A percentile compares a stretch with the other conserved stretches of the same genome.
Evolutionary conservation across 2,888 invertebrate genomes (phyloP).

Genomic region (Mantis religiosa): DNA sequence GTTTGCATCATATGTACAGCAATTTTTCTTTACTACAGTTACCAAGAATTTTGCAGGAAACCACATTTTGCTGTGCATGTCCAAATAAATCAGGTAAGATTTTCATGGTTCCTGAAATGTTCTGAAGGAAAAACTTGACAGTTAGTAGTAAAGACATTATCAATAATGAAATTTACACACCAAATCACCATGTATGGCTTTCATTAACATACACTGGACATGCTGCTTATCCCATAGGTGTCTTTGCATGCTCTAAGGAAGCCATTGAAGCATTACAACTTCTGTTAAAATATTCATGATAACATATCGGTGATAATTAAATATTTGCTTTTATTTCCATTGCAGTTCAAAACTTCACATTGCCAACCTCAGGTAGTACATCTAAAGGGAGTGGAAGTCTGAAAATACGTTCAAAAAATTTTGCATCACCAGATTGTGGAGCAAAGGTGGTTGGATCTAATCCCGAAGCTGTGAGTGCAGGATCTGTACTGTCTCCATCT

Average conservation of each 20-base stretch:
- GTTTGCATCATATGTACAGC: no score
- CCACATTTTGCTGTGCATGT: no score
- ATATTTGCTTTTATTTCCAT: neutral
- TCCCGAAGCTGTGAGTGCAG: slow-evolving; percentile 83
- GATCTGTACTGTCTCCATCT: slow-evolving; percentile 81
- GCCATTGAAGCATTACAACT: neutral
- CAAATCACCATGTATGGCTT: neutral
- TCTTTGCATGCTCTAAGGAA: neutral
- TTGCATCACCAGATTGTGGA: slow-evolving; percentile 94
- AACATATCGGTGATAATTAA: neutral
- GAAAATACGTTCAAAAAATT: slow-evolving; percentile 83
- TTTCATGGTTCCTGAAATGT: no score
- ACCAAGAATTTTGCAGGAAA: no score
- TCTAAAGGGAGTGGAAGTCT: slow-evolving; percentile 45
- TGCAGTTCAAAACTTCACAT: slow-evolving; percentile 59
- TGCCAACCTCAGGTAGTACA: slow-evolving; percentile 53
- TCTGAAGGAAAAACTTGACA: no score
- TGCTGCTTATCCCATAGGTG: neutral
- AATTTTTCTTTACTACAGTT: no score
- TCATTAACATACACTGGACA: neutral
- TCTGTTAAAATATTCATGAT: neutral
- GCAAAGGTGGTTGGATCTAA: slow-evolving; percentile 93
- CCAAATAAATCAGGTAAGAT: no score
- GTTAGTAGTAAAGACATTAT: neutral
- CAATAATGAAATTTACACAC: neutral